phyloP scores from a whole-genome alignment of 2,113 vertebrate species.

The Amphilophus citrinellus region DNA sequence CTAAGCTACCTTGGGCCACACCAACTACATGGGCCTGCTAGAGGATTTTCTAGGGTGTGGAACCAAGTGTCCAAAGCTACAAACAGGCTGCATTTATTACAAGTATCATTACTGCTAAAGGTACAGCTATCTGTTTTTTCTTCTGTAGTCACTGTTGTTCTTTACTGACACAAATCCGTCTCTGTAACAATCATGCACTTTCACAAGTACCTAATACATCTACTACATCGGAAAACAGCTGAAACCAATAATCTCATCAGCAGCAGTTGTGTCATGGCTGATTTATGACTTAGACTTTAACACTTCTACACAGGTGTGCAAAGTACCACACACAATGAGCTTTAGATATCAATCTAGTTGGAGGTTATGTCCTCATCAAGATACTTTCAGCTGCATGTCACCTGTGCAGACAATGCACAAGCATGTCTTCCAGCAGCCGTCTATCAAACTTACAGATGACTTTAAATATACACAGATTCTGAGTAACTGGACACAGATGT shows the following conservation, averaged over 20 bases:
- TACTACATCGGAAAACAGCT: slow-evolving; percentile 51
- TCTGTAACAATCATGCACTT: slow-evolving; percentile 29
- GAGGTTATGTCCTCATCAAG: slow-evolving; percentile 47
- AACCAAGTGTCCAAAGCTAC: too few species aligned
- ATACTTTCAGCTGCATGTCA: slow-evolving; percentile 48
- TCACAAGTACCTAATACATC: slow-evolving; percentile 44
- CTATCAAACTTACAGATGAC: slow-evolving; percentile 41
- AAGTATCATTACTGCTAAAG: too few species aligned
- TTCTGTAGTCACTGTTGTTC: slow-evolving; percentile 19
- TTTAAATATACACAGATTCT: slow-evolving; percentile 45
- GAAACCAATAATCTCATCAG: slow-evolving; percentile 73
- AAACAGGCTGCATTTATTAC: too few species aligned
- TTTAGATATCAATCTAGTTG: slow-evolving; percentile 33
- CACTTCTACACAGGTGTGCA: slow-evolving; percentile 26
- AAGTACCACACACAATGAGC: slow-evolving; percentile 41
- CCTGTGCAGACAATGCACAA: slow-evolving; percentile 48
- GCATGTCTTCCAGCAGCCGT: slow-evolving; percentile 55
- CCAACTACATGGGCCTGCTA: too few species aligned
- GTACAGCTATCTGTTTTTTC: not conserved
- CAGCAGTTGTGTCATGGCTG: slow-evolving; percentile 54
- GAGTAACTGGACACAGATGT: slow-evolving; percentile 70
- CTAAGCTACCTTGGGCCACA: too few species aligned
- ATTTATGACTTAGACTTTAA: slow-evolving; percentile 61
- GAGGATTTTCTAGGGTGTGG: too few species aligned
- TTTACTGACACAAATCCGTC: slow-evolving; percentile 43